Base-by-base conservation (phyloP, 35 echinoderm and acorn worm species). In the Stichopus chloronotus region DNA sequence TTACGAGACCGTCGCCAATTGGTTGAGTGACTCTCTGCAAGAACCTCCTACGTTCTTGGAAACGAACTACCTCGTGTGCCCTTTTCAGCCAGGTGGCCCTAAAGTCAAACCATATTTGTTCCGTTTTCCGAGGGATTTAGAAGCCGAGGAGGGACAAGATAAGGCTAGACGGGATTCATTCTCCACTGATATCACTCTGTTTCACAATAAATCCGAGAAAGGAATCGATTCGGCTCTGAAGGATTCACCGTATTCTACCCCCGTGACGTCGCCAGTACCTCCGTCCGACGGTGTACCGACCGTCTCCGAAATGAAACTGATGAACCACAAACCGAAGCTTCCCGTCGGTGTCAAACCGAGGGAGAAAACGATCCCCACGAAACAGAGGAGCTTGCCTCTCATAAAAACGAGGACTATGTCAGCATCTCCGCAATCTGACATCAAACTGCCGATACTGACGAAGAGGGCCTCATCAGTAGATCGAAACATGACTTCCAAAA, bases 81-180 rank as follows among this genome's bases (percentile, higher is more conserved):
- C 88, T 5, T 77, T n/a, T 56, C 23, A 76, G 30, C 88, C 88
- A 9, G 88, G 68, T 24, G 88, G 88, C 16, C 71, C 71, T 25
- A 91, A 91, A 20, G 76, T 58, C 19, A 91, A 91, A 59, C 90
- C 90, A 8, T 91, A 91, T 21, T 8, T 91, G 17, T 77, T 91
- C 63, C 90, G 90, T 12, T 91, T 91, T 79, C 90, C 90, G 19
- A 23, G 11, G 56, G 90, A 91, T 79, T 22, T 91, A 59, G 68
- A 72, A 7, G 52, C 14, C 20, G 43, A 59, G 3, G 87, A 72
- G 52, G 23, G 52, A n/a, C 43, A 55, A 57, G 80, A 57, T 0
- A 69, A 54, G 19, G 52, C n/a, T 10, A 69, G 87, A 71, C 82
- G 82, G 17, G 87, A 89, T 54, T 89, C 87, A 54, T 72, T 71